Base-by-base conservation (phyloP, 2,113 vertebrate genomes). In the Tenebrosternarchus preto region DNA sequence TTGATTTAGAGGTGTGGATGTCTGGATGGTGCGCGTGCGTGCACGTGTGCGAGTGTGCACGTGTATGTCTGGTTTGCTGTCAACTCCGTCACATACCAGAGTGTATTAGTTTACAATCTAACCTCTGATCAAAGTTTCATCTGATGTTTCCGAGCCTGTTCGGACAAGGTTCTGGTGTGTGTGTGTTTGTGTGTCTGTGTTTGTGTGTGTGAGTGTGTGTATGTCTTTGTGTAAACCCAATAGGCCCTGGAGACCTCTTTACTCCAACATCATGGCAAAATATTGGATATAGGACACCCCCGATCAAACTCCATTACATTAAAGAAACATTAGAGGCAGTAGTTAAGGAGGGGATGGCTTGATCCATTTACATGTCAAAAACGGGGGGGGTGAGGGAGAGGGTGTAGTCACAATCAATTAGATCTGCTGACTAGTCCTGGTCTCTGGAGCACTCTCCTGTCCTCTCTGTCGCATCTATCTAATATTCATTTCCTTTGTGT, bases 261-360 rank as follows among this genome's bases (percentile, higher is more conserved):
- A 86, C 91, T 90, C 90, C 92, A 89, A 92, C 91, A 93, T 93
- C 91, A 90, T 85, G 90, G 89, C 87, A 90, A 89, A 87, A 90
- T 92, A 92, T 91, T 90, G 91, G 92, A 84, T 82, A 90, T 87
- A 87, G 87, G 92, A 92, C 91, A 92, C 90, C 88, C 88, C 83
- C 89, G 87, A 92, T 95, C 93, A 93, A 93, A 93, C 91, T 92
- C 91, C 92, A 91, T 92, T 90, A 91, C 91, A 91, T 94, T 93
- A 94, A 90, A 90, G 91, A 92, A 94, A 93, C 89, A 91, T 92
- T 94, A 95, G 90, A 93, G 89, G 87, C 90, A 84, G 85, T 87
- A 73, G 81, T 89, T 74, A 86, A 78, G 80, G 67, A 77, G 61
- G 59, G 78, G 69, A 76, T 2, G 71, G 68, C 59, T 83, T 70